Base-by-base conservation (phyloP, 2,113 vertebrate species). In the Leuciscus idus region DNA sequence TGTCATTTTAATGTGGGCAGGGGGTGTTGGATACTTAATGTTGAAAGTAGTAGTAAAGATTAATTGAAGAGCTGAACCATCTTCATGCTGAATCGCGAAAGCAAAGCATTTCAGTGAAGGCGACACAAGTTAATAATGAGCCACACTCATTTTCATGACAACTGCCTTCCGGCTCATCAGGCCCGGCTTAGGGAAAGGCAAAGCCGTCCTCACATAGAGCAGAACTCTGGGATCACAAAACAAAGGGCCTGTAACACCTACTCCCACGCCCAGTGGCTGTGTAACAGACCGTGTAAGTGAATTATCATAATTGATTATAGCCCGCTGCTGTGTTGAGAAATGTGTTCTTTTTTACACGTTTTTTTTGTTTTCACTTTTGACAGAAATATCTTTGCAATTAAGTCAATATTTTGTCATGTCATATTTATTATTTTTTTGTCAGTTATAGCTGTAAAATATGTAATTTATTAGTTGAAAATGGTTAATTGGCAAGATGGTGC, bases 81-180 rank as follows among this genome's bases (percentile, higher is more conserved):
- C 92, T 91, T 91, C 93, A 92, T 91, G 92, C 90, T 91, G 88
- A 92, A 93, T 91, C 92, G 87, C 89, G 88, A 52, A 92, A 92
- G 91, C 90, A 91, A 77, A 19, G 90, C 89, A 91, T 91, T 93
- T 93, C 91, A 91, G 92, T 66, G 30, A 86, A 84, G 26, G 80
- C 64, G 79, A 64, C 73, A 62, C 70, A 83, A 85, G 92, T 93
- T 94, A 91, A 93, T 93, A 93, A 95, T 95, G 92, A 94, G 93
- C 88, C 91, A 91, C 87, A 86, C 90, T 94, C 92, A 93, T 94
- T 93, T 92, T 92, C 92, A 89, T 93, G 93, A 94, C 93, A 92
- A 91, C 92, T 92, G 30, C 90, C 92, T 92, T 91, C 91, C 86
- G 92, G 92, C 93, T 94, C 93, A 94, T 94, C 94, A 94, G 87